A percentile compares a stretch with the other conserved stretches of the same genome.
phyloP scores from a whole-genome alignment of 2,888 invertebrate species.

The Malacosoma neustria region DNA sequence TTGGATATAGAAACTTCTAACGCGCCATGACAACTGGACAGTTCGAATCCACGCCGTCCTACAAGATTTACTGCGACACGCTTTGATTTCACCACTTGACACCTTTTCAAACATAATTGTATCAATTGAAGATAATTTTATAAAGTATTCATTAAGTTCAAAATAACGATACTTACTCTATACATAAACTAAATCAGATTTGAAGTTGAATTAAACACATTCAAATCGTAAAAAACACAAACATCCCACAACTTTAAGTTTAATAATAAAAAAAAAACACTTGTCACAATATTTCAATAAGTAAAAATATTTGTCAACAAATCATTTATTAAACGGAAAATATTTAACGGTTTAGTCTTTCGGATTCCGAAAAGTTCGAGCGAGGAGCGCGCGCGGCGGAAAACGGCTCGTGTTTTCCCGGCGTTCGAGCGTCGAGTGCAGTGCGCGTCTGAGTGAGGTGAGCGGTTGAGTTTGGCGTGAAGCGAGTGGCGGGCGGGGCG shows the following conservation, averaged over 20 bases:
- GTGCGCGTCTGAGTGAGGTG: constrained; percentile 61
- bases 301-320: constrained; percentile 17
- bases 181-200: constrained; percentile 29
- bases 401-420: constrained; percentile 70
- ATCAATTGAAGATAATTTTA: constrained; percentile 40
- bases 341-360: constrained; percentile 15
- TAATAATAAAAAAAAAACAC: constrained; percentile 17
- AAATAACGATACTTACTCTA: constrained; percentile 47
- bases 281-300: constrained; percentile 9
- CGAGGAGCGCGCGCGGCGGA: constrained; percentile 51
- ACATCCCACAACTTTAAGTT: constrained; percentile 55
- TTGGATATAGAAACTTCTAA: constrained; percentile 54
- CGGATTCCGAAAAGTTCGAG: constrained; percentile 53
- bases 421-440: constrained; percentile 70
- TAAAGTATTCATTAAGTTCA: background rate
- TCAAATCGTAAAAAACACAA: constrained; percentile 48
- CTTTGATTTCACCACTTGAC: constrained; percentile 51
- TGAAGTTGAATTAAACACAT: constrained; percentile 38
- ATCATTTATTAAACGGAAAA: background rate
- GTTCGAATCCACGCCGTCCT: constrained; percentile 47
- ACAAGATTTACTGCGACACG: constrained; percentile 63
- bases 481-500: constrained; percentile 43
- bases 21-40: constrained; percentile 61
- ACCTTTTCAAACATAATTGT: constrained; percentile 33
- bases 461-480: constrained; percentile 47